Evolutionary conservation across 2,113 vertebrate species (phyloP), one percentile per base, ranked within the genome.

Genomic region (Perccottus glenii): DNA sequence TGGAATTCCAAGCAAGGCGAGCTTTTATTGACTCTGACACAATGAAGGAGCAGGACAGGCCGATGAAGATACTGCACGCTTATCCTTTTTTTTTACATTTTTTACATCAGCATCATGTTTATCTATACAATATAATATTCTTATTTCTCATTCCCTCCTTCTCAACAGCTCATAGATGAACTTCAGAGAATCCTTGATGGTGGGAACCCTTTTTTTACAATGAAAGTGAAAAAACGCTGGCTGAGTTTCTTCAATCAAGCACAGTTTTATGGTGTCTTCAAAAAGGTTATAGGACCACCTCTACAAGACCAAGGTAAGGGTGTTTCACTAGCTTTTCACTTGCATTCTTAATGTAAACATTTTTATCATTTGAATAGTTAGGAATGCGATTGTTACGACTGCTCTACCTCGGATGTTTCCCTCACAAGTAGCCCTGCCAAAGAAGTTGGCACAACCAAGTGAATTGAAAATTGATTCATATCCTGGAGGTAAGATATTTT

Each of bases 211-310:
- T 57, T 36, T 60, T 73, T 65, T 27, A 32, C 72, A 15, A 32
- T 40, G 60, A 56, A 79, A 35, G 19, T 79, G 42, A 83, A 73
- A 49, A 44, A 58, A 64, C 52, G 40, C 40, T 73, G 56, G 68
- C 67, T 16, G 48, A 46, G 7, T 43, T 80, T 83, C 49, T 83
- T 11, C 15, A 55, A 66, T 6, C 67, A 57, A 53, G 44, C 48
- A 12, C 48, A 81, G 56, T 80, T 70, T 65, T 70, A 65, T 80
- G 72, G 73, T 0, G 81, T 80, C 47, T 80, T 64, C 52, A 77
- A 84, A 70, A 77, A 77, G 5, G 61, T 77, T 6, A 63, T 67
- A 66, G 80, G 67, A 44, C 70, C 74, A 66, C 69, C 44, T 9
- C 14, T 43, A 19, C 33, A 53, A 6, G 42, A 75, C 32, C 62